Evolutionary conservation across 1,140 invertebrate species (phyloP).

Genomic region (Stratiolaelaps scimitus): DNA sequence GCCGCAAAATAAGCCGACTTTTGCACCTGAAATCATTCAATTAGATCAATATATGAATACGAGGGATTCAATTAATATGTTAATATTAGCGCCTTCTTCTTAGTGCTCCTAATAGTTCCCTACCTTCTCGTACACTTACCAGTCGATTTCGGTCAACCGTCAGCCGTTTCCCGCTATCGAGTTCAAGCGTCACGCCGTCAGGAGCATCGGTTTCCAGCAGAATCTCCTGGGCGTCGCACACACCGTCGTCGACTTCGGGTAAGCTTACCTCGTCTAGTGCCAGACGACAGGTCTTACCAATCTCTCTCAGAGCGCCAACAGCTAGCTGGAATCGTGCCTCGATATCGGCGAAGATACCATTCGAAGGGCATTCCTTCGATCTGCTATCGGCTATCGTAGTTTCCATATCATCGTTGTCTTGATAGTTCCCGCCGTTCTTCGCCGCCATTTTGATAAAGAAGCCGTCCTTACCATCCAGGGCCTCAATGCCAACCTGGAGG

Average conservation of each 20-base stretch:
- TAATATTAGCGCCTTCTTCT: no score
- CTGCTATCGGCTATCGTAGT: not conserved
- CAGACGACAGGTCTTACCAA: conserved; percentile 9
- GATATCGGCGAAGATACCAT: not conserved
- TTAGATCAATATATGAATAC: not conserved
- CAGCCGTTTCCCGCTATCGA: not conserved
- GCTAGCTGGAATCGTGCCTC: not conserved
- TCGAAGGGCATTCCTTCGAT: conserved; percentile 10
- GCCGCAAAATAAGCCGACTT: conserved; percentile 7
- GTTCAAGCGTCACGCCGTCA: conserved; percentile 8
- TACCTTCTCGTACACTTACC: not conserved
- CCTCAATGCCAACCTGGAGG: not conserved
- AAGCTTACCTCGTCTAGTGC: not conserved
- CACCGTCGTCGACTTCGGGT: not conserved
- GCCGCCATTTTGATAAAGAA: no score
- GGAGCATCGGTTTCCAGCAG: not conserved
- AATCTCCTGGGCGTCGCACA: not conserved
- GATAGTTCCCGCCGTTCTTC: no score
- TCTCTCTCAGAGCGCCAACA: conserved; percentile 7
- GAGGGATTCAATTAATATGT: not conserved
- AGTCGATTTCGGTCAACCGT: not conserved
- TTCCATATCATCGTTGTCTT: no score
- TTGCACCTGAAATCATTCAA: not conserved
- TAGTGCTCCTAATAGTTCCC: no score
- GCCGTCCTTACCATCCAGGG: not conserved